phyloP scores from a whole-genome alignment of 2,797 vertebrate genomes.

The Glossophaga mutica region DNA sequence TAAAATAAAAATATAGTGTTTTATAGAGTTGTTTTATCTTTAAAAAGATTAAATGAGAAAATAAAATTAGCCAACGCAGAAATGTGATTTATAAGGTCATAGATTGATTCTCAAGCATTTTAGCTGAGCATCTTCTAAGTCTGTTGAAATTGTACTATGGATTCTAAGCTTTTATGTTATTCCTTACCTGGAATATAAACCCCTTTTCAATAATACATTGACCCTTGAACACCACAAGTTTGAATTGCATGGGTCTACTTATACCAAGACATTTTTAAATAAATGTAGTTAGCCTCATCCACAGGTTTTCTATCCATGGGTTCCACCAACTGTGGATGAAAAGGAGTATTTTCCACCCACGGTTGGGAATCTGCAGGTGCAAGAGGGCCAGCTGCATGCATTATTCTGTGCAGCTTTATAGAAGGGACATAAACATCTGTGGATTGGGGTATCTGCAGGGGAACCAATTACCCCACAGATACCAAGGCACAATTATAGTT shows the following conservation, averaged over 20 bases:
- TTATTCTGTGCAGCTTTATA: neutral
- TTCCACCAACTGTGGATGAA: neutral
- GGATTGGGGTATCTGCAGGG: neutral
- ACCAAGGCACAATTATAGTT: neutral
- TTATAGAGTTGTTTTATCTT: neutral
- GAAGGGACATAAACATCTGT: neutral
- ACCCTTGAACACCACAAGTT: neutral
- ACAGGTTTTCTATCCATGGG: neutral
- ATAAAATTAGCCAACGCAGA: neutral
- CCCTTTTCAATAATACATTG: neutral
- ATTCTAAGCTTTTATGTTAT: neutral
- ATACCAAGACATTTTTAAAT: neutral
- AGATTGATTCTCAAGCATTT: neutral
- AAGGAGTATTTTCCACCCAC: neutral
- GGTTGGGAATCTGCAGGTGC: neutral
- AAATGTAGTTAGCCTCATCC: neutral
- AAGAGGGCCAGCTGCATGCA: neutral
- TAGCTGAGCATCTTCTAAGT: neutral
- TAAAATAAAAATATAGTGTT: neutral
- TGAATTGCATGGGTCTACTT: neutral
- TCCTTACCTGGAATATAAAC: neutral
- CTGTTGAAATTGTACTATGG: neutral
- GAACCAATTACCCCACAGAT: neutral
- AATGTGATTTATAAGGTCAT: neutral
- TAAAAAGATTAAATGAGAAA: neutral